Evolutionary conservation across 37 sponge, comb jelly and placozoan genomes (phyloP), one percentile per base, ranked within the genome.

Genomic region (Petrosia ficiformis): DNA sequence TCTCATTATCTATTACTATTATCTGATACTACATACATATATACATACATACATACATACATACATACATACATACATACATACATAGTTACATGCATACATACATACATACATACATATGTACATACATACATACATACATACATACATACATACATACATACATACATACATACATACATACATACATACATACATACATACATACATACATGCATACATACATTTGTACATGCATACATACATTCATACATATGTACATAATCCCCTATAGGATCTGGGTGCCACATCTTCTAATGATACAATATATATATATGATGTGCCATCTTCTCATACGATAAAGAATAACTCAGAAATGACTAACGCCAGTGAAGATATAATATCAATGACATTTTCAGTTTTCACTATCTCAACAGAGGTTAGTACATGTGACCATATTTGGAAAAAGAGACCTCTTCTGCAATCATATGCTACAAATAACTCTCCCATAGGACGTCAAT

Each of bases 261-360:
- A 11, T 70, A 11, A n/a, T 54, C 26, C 14, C 40, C 3, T 75
- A 40, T 60, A 89, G 90, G 34, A 44, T 26, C 59, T 84, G 1
- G 90, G 85, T 22, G 76, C 90, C 26, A 64, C 84, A 4, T 79
- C 90, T 22, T 68, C 76, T 57, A 64, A 68, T n/a, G 30, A 24
- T 21, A 38, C 80, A 6, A 21, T 0, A n/a, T 76, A 36, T 40
- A 28, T 37, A 3, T 84, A 89, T 41, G 28, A 0, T 38, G 63
- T 89, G 11, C 90, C 90, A 0, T n/a, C 42, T n/a, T n/a, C n/a
- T n/a, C n/a, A n/a, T n/a, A n/a, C n/a, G n/a, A n/a, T n/a, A 5
- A 30, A 37, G 48, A 21, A 31, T 11, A 1, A 1, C 4, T 76
- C 79, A 36, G 58, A 32, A 10, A 61, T 54, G 19, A 29, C 35